These are phyloP conservation scores for Actinia equina DNA, from an alignment of 64 coral and sea anemone genomes.

Conservation along the genomic window DNA sequence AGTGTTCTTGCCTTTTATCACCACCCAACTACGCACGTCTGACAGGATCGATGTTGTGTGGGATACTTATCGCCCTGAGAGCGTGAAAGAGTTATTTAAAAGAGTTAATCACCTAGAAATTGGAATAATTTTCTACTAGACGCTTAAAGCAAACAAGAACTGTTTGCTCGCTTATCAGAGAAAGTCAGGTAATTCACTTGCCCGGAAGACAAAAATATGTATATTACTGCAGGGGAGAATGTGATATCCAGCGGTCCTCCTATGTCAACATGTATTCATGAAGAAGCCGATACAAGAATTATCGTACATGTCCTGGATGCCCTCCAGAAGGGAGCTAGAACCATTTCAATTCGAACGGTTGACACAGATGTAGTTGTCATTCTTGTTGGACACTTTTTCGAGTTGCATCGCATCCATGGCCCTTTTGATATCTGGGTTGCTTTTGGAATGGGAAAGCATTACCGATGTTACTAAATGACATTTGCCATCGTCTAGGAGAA, in stretches of 20 bases:
- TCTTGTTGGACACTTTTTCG: conserved; percentile 5
- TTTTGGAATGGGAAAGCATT: neutral
- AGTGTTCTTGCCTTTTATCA: conserved; percentile 15
- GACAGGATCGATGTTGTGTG: conserved; percentile 5
- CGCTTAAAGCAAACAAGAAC: conserved; percentile 44
- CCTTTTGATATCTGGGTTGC: neutral
- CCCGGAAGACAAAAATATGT: conserved; percentile 37
- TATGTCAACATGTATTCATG: conserved; percentile 29
- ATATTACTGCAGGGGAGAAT: conserved; percentile 23
- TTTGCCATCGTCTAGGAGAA: neutral
- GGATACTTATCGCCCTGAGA: conserved; percentile 5
- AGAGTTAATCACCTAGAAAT: conserved; percentile 32
- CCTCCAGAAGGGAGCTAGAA: conserved; percentile 22
- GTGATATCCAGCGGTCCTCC: conserved; percentile 11
- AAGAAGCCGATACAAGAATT: conserved; percentile 36
- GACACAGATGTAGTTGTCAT: conserved; percentile 31
- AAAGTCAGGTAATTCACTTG: neutral
- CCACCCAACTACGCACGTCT: neutral
- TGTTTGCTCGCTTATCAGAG: conserved; percentile 12
- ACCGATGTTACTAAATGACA: neutral
- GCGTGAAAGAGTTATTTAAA: conserved; percentile 34
- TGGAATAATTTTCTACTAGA: conserved; percentile 41
- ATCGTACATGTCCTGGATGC: conserved; percentile 29
- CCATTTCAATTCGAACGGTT: conserved; percentile 4
- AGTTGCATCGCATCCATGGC: neutral